A percentile compares a stretch with the other conserved stretches of the same genome.
Evolutionary conservation across 2,113 vertebrate species (phyloP).

Genomic region (Mobula hypostoma): DNA sequence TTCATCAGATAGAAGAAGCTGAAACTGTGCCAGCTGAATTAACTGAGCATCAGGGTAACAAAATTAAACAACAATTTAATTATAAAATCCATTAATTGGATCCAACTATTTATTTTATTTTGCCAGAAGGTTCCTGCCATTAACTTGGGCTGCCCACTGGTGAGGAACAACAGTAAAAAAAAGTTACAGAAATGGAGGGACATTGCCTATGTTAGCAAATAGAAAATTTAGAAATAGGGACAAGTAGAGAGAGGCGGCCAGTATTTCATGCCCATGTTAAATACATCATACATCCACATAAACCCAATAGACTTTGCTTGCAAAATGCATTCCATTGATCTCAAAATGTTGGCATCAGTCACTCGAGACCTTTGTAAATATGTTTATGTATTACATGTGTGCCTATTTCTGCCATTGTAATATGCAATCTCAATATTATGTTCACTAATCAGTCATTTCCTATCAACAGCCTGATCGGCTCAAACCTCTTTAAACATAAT

Average conservation of each 20-base stretch:
- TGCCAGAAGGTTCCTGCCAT: no score
- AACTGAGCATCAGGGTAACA: not conserved
- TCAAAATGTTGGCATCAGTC: not conserved
- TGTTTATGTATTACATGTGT: not conserved
- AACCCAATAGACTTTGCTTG: no score
- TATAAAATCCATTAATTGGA: not conserved
- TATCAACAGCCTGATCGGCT: not conserved
- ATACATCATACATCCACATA: no score
- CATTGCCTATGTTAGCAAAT: not conserved
- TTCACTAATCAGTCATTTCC: not conserved
- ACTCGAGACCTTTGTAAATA: not conserved
- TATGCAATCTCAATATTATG: not conserved
- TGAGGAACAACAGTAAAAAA: not conserved
- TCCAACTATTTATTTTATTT: not conserved
- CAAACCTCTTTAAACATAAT: conserved; percentile 14
- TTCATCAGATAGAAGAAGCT: not conserved
- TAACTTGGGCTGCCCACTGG: not conserved
- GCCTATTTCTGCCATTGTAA: conserved; percentile 13
- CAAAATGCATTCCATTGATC: no score
- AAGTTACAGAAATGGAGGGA: not conserved
- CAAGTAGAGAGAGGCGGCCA: not conserved
- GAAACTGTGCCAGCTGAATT: not conserved
- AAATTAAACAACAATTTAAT: not conserved
- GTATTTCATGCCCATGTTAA: not conserved
- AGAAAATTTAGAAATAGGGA: not conserved